These are phyloP conservation scores for Sarcophaga variegata DNA, from an alignment of 2,888 invertebrate genomes.

Conservation along the genomic window DNA sequence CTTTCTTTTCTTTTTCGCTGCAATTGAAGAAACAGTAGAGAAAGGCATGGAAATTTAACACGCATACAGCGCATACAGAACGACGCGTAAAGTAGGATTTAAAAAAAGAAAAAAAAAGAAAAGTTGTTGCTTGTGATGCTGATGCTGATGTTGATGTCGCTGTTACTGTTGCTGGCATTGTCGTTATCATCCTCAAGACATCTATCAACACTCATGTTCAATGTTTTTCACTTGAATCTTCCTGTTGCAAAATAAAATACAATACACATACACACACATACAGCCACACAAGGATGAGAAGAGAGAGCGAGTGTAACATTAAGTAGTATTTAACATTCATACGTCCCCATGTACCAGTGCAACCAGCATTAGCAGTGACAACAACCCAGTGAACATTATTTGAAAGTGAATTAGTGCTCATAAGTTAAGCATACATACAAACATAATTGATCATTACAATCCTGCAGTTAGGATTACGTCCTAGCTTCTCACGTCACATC, in stretches of 20 bases:
- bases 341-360: conserved; percentile 30
- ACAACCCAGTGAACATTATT: background rate
- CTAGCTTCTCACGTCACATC: too few relatives aligned
- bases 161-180: conserved; percentile 39
- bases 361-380: background rate
- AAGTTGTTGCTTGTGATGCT: background rate
- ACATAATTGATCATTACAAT: too few relatives aligned
- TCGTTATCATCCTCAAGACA: conserved; percentile 45
- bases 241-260: conserved; percentile 12
- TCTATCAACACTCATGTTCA: conserved; percentile 54
- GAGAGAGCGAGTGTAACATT: background rate
- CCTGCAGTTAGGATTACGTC: too few relatives aligned
- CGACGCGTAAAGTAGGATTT: conserved; percentile 22
- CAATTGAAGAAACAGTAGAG: conserved; percentile 3
- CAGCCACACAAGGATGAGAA: background rate
- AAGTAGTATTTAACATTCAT: conserved; percentile 52
- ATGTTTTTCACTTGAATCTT: conserved; percentile 41
- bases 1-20: background rate
- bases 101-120: background rate
- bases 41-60: conserved; percentile 24
- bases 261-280: background rate
- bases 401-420: background rate
- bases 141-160: background rate
- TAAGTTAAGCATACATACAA: too few relatives aligned
- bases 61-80: conserved; percentile 21